Conservation (phyloP, 2,888 invertebrate genomes). For the Nemotelus nigrinus region DNA sequence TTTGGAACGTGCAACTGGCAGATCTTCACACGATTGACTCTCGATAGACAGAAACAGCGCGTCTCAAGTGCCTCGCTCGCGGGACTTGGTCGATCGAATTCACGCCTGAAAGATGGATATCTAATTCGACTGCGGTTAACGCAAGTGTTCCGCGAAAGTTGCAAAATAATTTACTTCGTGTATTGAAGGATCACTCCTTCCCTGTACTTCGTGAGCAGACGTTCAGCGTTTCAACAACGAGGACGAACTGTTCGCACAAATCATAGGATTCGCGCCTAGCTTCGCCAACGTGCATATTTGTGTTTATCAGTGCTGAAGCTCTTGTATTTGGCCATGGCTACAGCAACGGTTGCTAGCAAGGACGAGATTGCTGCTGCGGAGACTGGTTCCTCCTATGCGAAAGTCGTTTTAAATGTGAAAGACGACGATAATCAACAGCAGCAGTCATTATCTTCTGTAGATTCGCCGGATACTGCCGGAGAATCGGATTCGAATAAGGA, state of each 20-base stretch:
- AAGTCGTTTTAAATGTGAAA: slow-evolving; percentile 74
- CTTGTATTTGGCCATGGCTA: slow-evolving; percentile 46
- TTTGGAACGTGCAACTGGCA: too few species aligned
- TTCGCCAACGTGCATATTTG: neutral
- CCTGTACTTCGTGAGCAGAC: neutral
- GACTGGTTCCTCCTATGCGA: slow-evolving; percentile 73
- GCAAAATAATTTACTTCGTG: neutral
- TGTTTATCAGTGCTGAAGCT: neutral
- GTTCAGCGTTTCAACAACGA: neutral
- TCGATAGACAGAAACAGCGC: neutral
- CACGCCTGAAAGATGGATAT: slow-evolving; percentile 29
- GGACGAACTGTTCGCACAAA: neutral
- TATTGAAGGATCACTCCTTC: slow-evolving; percentile 1
- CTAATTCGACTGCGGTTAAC: slow-evolving; percentile 33
- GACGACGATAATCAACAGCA: slow-evolving; percentile 54
- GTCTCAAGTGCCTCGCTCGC: slow-evolving; percentile 21
- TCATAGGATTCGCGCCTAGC: neutral
- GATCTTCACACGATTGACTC: neutral
- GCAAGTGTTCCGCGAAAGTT: slow-evolving; percentile 30
- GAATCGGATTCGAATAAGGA: slow-evolving; percentile 66
- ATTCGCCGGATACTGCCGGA: slow-evolving; percentile 25
- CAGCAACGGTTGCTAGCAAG: slow-evolving; percentile 52
- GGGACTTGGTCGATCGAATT: slow-evolving; percentile 22
- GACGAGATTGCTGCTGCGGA: slow-evolving; percentile 47
- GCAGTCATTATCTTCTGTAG: neutral